phyloP scores from a whole-genome alignment of 2,797 vertebrate genomes.

The Anabas testudineus region DNA sequence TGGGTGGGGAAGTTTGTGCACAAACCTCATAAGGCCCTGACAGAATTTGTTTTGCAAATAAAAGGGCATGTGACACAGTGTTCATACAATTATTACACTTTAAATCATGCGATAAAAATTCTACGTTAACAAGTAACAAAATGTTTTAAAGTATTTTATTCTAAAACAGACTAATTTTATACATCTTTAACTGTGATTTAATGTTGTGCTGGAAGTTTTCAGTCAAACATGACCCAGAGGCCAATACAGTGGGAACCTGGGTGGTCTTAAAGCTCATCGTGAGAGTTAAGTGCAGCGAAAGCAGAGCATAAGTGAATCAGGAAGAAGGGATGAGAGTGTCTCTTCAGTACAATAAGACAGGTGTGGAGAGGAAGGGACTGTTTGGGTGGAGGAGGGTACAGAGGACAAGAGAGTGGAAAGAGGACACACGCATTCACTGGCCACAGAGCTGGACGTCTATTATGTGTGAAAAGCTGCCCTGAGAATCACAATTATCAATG shows the following conservation, averaged over 20 bases:
- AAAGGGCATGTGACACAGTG: not conserved
- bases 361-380: slow-evolving; percentile 64
- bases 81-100: not conserved
- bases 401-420: slow-evolving; percentile 6
- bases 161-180: not conserved
- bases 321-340: slow-evolving; percentile 87
- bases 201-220: slow-evolving; percentile 24
- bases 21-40: not conserved
- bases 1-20: not conserved
- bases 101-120: slow-evolving; percentile 5
- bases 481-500: not conserved
- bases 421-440: slow-evolving; percentile 35
- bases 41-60: not conserved
- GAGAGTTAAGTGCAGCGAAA: slow-evolving; percentile 90
- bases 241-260: slow-evolving; percentile 57
- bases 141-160: not conserved
- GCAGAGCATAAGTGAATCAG: slow-evolving; percentile 93
- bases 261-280: slow-evolving; percentile 88
- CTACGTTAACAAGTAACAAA: not conserved
- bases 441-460: slow-evolving; percentile 31
- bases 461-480: not conserved
- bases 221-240: slow-evolving; percentile 25
- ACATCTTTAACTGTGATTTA: not conserved
- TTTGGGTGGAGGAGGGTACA: slow-evolving; percentile 73
- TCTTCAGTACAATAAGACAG: slow-evolving; percentile 74